Evolutionary conservation across 2,888 invertebrate genomes (phyloP), one percentile per base, ranked within the genome.

Genomic region (Pristionchus arcanus): DNA sequence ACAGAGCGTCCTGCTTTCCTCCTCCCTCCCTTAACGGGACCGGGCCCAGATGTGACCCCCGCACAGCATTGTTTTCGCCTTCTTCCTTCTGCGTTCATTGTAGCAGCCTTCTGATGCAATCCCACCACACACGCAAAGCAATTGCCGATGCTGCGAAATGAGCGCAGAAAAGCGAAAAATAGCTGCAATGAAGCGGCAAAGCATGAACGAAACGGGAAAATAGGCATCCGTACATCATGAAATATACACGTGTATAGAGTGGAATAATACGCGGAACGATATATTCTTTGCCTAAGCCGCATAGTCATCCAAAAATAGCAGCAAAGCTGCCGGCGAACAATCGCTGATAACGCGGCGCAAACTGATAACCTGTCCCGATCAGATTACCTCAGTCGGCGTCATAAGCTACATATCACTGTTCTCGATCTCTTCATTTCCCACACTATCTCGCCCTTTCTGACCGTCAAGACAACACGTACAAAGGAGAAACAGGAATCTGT

Each of bases 11-110:
- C 68, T 71, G 74, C 74, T 74, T 74, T 68, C 59, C n/a, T n/a
- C n/a, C n/a, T n/a, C n/a, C n/a, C n/a, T n/a, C n/a, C n/a, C 59
- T 59, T 77, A 42, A 77, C 37, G 31, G 68, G 28, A 28, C 28
- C 68, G 31, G 31, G 21, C 16, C n/a, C 74, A 25, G 42, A 77
- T 77, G 74, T 42, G 74, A 81, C 81, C 81, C 74, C 74, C 34
- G 13, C 49, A 77, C 49, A 19, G 25, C 81, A 34, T 53, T 81
- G 81, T 81, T 81, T 81, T 42, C 77, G 13, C 31, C 31, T 16
- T 28, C 5, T 11, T 13, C 5, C 71, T 37, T 13, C n/a, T 19
- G 21, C 59, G 59, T 66, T 28, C 59, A 49, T 13, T 25, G 59
- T 25, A 25, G 25, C 63, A n/a, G n/a, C 63, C 25, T 63, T 25